Evolutionary conservation across 1,140 invertebrate species (phyloP), one percentile per base, ranked within the genome.

Genomic region (Drosophila aff.): DNA sequence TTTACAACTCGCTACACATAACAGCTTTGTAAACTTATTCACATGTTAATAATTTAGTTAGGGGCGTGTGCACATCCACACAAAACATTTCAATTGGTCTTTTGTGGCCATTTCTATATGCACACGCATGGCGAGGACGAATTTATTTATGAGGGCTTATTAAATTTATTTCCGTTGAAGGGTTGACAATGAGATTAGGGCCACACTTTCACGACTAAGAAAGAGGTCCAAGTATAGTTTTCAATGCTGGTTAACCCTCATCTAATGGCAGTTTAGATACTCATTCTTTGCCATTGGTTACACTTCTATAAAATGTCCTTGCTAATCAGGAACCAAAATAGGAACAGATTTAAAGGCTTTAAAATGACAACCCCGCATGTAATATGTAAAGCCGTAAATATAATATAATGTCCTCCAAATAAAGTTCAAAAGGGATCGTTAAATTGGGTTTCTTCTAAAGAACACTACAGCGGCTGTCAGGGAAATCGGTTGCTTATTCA

Each of bases 1-100:
- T 52, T 66, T 44, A 43, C 53, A 52, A 28, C 38, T 64, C 68
- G 74, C 74, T 43, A 71, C 57, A 41, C 61, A 74, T 43, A 76
- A 69, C 65, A 52, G 55, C 67, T 50, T 69, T 72, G 60, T 66
- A 79, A 77, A 87, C 75, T 73, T 79, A 79, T 76, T 86, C 76
- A 52, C 57, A 81, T 89, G 69, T 83, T 72, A 83, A 83, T 87
- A 89, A 89, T 83, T 89, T 71, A 74, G 67, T 73, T 68, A 58
- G 62, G 38, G 44, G 43, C 60, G n/a, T 44, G 44, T 46, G 43
- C 77, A 74, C 67, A 65, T 76, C 68, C 65, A 46, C 18, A 33
- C 49, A 44, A 67, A 72, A 38, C 28, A 72, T 79, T 65, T 50
- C 52, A 66, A 61, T 66, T 84, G 41, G 31, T 53, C 53, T 60